Evolutionary conservation across 1,140 invertebrate genomes (phyloP).

Genomic region (Orchestia grillus): DNA sequence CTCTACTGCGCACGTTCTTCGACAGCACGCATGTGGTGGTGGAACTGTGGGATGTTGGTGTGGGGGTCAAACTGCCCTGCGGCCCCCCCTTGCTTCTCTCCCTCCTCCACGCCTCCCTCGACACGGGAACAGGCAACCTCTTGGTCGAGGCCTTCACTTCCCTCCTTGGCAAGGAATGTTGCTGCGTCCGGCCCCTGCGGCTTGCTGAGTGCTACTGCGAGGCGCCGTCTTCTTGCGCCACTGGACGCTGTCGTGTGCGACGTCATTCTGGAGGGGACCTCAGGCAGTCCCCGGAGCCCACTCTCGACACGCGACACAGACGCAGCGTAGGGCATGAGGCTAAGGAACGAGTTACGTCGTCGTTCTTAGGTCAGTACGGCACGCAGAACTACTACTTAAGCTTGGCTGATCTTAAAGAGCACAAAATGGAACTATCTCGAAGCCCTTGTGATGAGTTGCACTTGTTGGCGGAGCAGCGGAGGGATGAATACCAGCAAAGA

Average conservation of each 20-base stretch:
- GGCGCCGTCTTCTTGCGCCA: neutral
- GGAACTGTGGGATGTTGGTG: constrained; percentile 4
- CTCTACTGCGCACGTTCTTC: neutral
- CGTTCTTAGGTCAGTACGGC: neutral
- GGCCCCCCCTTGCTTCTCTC: constrained; percentile 29
- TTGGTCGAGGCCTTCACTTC: constrained; percentile 31
- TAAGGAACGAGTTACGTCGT: neutral
- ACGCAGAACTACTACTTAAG: neutral
- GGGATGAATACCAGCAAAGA: neutral
- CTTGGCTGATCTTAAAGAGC: constrained; percentile 13
- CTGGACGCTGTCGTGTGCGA: neutral
- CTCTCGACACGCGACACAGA: neutral
- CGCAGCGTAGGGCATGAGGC: neutral
- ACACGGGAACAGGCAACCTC: constrained; percentile 11
- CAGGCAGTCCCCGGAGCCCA: neutral
- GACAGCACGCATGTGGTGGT: neutral
- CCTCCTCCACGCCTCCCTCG: neutral
- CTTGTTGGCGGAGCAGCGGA: neutral
- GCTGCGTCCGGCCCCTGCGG: neutral
- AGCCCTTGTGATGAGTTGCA: constrained; percentile 28
- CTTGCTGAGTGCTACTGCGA: neutral
- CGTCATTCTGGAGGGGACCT: neutral
- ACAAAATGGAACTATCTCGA: neutral
- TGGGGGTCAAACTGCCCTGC: constrained; percentile 25
- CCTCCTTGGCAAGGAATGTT: neutral